Base-by-base conservation (phyloP, 35 echinoderm and acorn worm genomes). In the Stichopus chloronotus region DNA sequence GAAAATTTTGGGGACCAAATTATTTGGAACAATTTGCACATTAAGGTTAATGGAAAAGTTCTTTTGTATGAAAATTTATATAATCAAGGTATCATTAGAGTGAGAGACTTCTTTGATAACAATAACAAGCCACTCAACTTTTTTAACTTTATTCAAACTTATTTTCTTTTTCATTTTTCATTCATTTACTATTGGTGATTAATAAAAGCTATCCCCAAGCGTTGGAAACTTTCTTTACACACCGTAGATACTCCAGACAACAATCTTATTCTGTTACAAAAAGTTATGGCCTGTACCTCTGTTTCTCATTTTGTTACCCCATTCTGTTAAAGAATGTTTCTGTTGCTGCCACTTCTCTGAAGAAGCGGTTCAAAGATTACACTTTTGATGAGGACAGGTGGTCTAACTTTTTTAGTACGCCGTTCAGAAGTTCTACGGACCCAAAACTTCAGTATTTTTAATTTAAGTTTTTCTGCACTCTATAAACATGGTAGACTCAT, bases 391-490 rank as follows among this genome's bases (percentile, higher is more conserved):
- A 78, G 4, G 74, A 78, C 74, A 78, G 74, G 9, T 78, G 74
- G 74, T 78, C 74, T 24, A 78, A 9, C 52, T 24, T 78, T 78
- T 78, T 78, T 8, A 78, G 74, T 78, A 22, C 21, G 19, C 21
- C 76, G 0, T 78, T 78, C 5, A 78, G 0, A 22, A 78, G 20
- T 78, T 1, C 21, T 25, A 78, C 76, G 0, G 76, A 78, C 21
- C n/a, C 76, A 11, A 22, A 78, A 4, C 76, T 78, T 78, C 76
- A 22, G n/a, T 78, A 78, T 78, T 78, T 78, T 22, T 19, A 78
- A 43, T 78, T 78, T 21, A 78, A 78, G 21, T 78, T 78, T 78
- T 78, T 25, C 76, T 78, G 5, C 8, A 7, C 52, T 8, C n/a
- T 12, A 9, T 78, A 78, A 20, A 78, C 0, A 78, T 78, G 0